Evolutionary conservation across 2,888 invertebrate species (phyloP).

Genomic region (Sphaerophoria taeniata): DNA sequence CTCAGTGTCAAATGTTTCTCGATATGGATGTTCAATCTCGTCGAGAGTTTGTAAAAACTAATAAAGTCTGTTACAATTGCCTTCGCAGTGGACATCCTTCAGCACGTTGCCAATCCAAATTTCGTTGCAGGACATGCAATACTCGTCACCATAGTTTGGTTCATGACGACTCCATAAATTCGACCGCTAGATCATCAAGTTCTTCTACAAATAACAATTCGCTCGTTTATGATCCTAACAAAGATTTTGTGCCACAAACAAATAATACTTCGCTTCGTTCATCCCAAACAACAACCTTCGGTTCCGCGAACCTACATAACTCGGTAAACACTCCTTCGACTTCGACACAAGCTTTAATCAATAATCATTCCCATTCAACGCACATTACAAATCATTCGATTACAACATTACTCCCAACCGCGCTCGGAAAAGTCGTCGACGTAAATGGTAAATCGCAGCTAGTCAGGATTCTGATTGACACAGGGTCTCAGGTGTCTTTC

Average conservation of each 20-base stretch:
- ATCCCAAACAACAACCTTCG: not conserved
- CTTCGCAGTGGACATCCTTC: too few relatives aligned
- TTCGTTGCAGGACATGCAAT: too few relatives aligned
- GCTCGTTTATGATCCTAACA: not conserved
- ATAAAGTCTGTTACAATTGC: too few relatives aligned
- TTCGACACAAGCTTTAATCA: not conserved
- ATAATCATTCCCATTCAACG: not conserved
- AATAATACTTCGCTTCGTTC: slow-evolving; percentile 1
- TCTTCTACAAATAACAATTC: not conserved
- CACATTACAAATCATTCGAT: too few relatives aligned
- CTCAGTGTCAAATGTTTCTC: too few relatives aligned
- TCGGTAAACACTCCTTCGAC: not conserved
- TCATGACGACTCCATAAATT: not conserved
- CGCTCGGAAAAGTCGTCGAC: not conserved
- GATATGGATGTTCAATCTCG: too few relatives aligned
- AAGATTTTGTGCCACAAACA: slow-evolving; percentile 1
- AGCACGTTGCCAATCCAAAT: too few relatives aligned
- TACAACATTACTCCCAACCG: not conserved
- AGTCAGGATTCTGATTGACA: not conserved
- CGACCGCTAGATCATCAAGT: not conserved
- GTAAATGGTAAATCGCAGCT: not conserved
- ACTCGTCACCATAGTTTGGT: too few relatives aligned
- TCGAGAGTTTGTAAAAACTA: too few relatives aligned
- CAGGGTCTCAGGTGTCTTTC: slow-evolving; percentile 5
- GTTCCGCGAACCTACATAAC: not conserved